These are phyloP conservation scores for Aleiodes leptofemur DNA, from an alignment of 2,888 invertebrate species.

Conservation along the genomic window DNA sequence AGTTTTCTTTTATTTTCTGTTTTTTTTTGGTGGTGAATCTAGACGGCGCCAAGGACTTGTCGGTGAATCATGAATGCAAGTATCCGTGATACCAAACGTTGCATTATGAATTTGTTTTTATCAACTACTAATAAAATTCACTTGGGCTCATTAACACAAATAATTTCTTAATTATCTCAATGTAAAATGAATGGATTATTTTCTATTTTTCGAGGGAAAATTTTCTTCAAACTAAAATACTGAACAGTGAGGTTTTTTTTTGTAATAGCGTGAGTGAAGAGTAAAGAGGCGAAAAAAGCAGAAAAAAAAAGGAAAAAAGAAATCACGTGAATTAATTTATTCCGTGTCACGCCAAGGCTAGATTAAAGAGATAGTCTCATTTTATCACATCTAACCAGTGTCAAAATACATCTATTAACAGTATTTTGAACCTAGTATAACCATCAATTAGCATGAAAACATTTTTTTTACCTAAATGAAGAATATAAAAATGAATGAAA, in stretches of 20 bases:
- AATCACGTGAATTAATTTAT: slow-evolving; percentile 49
- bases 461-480: background rate
- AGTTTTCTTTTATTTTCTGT: background rate
- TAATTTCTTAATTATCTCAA: background rate
- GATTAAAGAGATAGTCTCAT: slow-evolving; percentile 63
- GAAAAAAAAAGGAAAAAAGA: slow-evolving; percentile 35
- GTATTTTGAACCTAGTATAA: background rate
- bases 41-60: slow-evolving; percentile 6
- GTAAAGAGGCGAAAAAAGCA: no score
- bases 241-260: no score
- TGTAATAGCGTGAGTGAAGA: no score
- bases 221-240: no score
- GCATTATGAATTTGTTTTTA: slow-evolving; percentile 2
- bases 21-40: background rate
- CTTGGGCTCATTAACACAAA: background rate
- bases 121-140: background rate
- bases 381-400: slow-evolving; percentile 42
- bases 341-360: slow-evolving; percentile 56
- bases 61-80: slow-evolving; percentile 16
- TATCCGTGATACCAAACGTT: background rate
- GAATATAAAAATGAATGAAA: slow-evolving; percentile 3
- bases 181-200: background rate
- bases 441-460: slow-evolving; percentile 31
- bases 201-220: no score
- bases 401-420: slow-evolving; percentile 29